Base-by-base conservation (phyloP, 2,113 vertebrate species). In the Tringa solitaria region DNA sequence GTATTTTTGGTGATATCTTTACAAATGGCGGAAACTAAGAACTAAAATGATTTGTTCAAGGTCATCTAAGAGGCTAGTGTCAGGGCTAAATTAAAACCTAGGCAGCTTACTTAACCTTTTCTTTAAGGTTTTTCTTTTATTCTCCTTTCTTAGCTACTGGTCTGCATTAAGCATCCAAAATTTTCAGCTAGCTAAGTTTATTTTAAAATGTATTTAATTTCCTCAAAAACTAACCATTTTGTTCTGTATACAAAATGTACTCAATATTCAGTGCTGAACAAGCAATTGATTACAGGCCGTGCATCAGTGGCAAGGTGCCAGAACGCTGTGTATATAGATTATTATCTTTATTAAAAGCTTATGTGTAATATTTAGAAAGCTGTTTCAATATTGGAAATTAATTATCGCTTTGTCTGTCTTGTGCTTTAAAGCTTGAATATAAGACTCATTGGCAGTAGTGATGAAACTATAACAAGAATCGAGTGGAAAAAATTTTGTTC, bases 291-390 rank as follows among this genome's bases (percentile, higher is more conserved):
- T 54, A 41, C 64, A 68, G 53, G 60, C 69, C 20, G 4, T 50
- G 14, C 51, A 69, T 88, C 5, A 8, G 46, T 59, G 85, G 88
- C 64, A 75, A 41, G 67, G 54, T 78, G 85, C 83, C 95, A 90
- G 26, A 84, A 32, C 0, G 4, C 64, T 70, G 35, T 78, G 53
- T 57, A 6, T 28, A 13, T 27, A 72, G 51, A 92, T 91, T 51
- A 86, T 87, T 60, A 68, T 72, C 75, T 73, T 76, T 65, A 77
- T 89, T 72, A 81, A 96, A 95, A 89, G 37, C 91, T 76, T 53
- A 53, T 8, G 33, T 28, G 7, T 15, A 72, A 51, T 87, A 53
- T 76, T 89, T 93, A 69, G 80, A 89, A 64, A 91, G 80, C 84
- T 84, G 48, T 59, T 93, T 93, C 60, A 48, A 0, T 51, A 28